Percentiles rank a stretch among this genome's conserved stretches.
Conservation (phyloP, 2,797 vertebrate species). For the Chiroxiphia lanceolata region DNA sequence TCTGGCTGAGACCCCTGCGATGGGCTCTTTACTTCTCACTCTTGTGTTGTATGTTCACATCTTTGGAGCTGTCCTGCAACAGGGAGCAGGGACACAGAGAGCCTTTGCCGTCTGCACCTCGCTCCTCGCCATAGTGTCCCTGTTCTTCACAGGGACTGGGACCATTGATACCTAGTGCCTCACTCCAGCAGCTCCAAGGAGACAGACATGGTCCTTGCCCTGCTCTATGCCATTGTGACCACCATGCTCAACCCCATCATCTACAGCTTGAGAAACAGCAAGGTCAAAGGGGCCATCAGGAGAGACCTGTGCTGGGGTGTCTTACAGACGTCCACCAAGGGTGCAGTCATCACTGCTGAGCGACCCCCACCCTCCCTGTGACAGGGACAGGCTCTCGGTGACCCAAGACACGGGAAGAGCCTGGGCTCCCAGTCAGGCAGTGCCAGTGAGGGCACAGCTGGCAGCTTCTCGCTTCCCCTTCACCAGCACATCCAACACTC, state of each 20-base stretch:
- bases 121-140: background rate
- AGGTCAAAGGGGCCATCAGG: background rate
- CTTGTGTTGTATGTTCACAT: background rate
- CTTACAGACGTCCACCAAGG: background rate
- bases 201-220: background rate
- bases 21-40: background rate
- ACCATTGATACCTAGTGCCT: background rate
- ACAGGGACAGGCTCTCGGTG: background rate
- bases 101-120: constrained; percentile 14
- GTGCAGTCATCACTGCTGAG: background rate
- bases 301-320: background rate
- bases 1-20: background rate
- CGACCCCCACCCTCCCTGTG: rapidly evolving
- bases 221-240: background rate
- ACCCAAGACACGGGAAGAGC: background rate
- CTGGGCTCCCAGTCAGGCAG: background rate
- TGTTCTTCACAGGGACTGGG: background rate
- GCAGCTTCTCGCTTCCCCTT: background rate
- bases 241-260: constrained; percentile 36
- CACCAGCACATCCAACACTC: background rate
- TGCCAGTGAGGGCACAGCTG: background rate
- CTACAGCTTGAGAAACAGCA: constrained; percentile 32
- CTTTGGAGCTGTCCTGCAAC: background rate
- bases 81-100: background rate
- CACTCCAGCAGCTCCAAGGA: background rate